Conservation (phyloP, 2,113 vertebrate genomes). For the Sinocyclocheilus anshuiensis region DNA sequence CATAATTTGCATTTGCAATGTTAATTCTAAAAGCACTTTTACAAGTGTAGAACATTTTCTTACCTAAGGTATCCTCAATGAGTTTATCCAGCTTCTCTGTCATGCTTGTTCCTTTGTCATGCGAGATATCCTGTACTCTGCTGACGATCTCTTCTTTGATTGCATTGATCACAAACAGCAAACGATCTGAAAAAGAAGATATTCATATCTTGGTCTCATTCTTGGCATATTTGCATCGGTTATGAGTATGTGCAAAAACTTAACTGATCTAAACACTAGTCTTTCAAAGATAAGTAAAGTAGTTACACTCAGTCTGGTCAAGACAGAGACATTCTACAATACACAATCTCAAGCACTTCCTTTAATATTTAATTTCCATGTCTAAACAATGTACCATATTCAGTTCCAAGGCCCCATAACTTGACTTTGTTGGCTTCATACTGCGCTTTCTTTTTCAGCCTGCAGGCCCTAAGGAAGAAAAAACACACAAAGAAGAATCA, state of each 20-base stretch:
- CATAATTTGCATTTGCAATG: neutral
- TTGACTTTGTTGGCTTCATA: slow-evolving; percentile 99
- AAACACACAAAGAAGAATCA: slow-evolving; percentile 15
- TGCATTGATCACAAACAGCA: slow-evolving; percentile 97
- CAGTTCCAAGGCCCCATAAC: slow-evolving; percentile 97
- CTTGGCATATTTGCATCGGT: neutral
- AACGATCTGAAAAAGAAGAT: slow-evolving; percentile 82
- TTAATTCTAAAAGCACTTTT: neutral
- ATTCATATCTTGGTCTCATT: neutral
- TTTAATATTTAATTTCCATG: slow-evolving; percentile 13
- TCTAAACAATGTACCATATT: slow-evolving; percentile 85
- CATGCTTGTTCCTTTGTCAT: slow-evolving; percentile 86
- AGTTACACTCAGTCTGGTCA: neutral
- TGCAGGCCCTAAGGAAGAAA: slow-evolving; percentile 83
- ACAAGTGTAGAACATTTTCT: slow-evolving; percentile 58
- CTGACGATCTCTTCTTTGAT: slow-evolving; percentile 98
- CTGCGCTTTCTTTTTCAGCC: slow-evolving; percentile 99
- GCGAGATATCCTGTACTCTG: slow-evolving; percentile 87
- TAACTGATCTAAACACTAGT: neutral
- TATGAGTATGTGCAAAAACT: neutral
- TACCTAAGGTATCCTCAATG: slow-evolving; percentile 94
- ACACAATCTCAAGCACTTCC: slow-evolving; percentile 23
- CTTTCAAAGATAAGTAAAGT: neutral
- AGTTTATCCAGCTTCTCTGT: slow-evolving; percentile 90
- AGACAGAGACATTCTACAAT: neutral